phyloP scores from a whole-genome alignment of 2,797 vertebrate genomes.

The Heterohyrax brucei region DNA sequence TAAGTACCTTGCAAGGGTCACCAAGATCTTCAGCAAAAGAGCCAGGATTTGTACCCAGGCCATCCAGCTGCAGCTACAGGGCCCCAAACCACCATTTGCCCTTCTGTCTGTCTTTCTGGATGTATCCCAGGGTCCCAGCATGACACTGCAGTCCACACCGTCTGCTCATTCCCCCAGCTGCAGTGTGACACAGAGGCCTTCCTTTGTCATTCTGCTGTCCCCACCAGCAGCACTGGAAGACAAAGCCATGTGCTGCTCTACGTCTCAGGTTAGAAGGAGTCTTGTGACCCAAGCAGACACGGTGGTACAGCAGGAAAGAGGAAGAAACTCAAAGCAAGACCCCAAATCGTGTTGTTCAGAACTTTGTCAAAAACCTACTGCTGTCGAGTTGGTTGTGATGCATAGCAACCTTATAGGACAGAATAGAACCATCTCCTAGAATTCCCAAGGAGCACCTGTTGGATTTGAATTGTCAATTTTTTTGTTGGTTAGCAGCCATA shows the following conservation, averaged over 20 bases:
- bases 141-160: background rate
- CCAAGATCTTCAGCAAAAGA: background rate
- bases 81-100: background rate
- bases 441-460: too few species aligned
- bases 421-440: too few species aligned
- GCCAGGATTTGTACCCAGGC: background rate
- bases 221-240: background rate
- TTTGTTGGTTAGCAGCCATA: too few species aligned
- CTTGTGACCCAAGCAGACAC: background rate
- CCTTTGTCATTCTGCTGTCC: background rate
- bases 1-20: background rate
- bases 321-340: background rate
- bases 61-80: background rate
- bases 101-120: background rate
- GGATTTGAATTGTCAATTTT: too few species aligned
- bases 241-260: background rate
- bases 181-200: background rate
- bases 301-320: background rate
- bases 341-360: background rate
- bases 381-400: too few species aligned
- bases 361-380: too few species aligned
- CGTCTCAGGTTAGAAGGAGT: background rate
- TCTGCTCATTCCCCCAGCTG: background rate
- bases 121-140: rapidly evolving
- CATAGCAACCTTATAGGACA: too few species aligned